A percentile compares a stretch with the other conserved stretches of the same genome.
Evolutionary conservation across 92 coral and sea anemone species (phyloP).

Genomic region (Pocillopora meandrina): DNA sequence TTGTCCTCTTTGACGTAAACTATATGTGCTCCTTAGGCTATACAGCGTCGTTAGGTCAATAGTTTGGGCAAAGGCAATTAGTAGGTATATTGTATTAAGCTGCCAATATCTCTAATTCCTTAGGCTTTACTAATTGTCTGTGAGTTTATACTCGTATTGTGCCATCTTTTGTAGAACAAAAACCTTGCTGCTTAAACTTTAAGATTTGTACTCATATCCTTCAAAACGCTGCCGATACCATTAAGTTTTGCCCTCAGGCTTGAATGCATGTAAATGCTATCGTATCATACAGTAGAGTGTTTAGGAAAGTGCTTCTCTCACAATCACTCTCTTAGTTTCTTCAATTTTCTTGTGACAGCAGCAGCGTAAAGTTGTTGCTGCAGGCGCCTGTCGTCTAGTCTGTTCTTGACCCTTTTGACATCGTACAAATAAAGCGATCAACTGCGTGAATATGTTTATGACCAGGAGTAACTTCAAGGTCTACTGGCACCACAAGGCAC

Average conservation of each 20-base stretch:
- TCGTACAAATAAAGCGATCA: constrained; percentile 19
- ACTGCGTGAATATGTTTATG: not conserved
- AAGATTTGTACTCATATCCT: not conserved
- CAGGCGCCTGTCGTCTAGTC: constrained; percentile 9
- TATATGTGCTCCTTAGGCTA: not conserved
- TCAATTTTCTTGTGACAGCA: no score
- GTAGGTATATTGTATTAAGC: not conserved
- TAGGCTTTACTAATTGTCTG: not conserved
- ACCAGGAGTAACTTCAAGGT: not conserved
- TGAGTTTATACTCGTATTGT: not conserved
- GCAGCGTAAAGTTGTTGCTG: not conserved
- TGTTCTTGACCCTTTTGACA: constrained; percentile 1
- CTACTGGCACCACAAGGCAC: not conserved
- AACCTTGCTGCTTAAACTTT: not conserved
- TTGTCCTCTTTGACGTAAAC: not conserved
- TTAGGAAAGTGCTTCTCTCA: no score
- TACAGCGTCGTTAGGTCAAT: no score
- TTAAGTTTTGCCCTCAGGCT: no score
- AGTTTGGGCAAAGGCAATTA: not conserved
- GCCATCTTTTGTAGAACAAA: not conserved
- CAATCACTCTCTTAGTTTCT: no score
- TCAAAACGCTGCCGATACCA: no score
- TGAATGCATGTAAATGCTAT: no score
- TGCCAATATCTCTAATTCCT: not conserved
- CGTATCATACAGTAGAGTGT: no score